phyloP scores from a whole-genome alignment of 2,113 vertebrate genomes.

The human (Homo sapiens) region GRCh38 chr7:137731501-137732000 shows the following conservation, averaged over 20 bases:
- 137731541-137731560: neutral
- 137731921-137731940: neutral
- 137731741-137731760: neutral
- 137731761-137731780: neutral
- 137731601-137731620: neutral
- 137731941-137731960: neutral
- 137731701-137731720: neutral
- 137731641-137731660: neutral
- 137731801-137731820: neutral
- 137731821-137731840: neutral
- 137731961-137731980: neutral
- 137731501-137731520: neutral
- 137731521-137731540: neutral
- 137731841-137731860: neutral
- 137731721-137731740: constrained; percentile 5
- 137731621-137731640: neutral
- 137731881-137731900: neutral
- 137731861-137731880: neutral
- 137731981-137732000: neutral
- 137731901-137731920: neutral
- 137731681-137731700: neutral
- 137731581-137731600: neutral
- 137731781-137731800: neutral
- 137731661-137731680: neutral
- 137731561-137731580: neutral